Evolutionary conservation across 2,888 invertebrate genomes (phyloP), one percentile per base, ranked within the genome.

Genomic region (Syrphus vitripennis): DNA sequence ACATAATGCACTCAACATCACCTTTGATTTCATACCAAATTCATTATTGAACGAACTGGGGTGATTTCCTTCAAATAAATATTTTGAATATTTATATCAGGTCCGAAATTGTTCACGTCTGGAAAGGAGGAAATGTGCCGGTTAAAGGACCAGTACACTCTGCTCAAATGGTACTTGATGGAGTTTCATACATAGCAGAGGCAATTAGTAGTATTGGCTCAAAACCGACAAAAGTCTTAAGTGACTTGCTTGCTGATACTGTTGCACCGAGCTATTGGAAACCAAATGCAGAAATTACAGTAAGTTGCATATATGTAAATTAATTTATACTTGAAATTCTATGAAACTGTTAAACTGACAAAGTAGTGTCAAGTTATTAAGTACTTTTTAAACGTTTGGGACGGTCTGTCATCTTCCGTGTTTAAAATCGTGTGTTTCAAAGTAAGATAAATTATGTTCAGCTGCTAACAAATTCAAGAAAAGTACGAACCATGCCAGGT

Each of bases 211-310:
- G 93, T 88, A 95, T 95, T 21, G 94, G 95, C 14, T 94, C 95
- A 4, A 95, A 95, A 88, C 96, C 96, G n/a, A 95, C 95, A 3
- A 95, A 95, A 90, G 93, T 94, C 3, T 89, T 97, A 1, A 93
- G 94, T 1, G 91, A 90, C 83, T 96, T 96, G 95, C 94, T 96
- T n/a, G 95, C 96, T 1, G 96, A 97, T 91, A 95, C 95, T 90
- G 90, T 92, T 29, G 96, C 96, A 14, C 97, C 97, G 0, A 94
- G 94, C 42, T 97, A 97, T 91, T 97, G 97, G 97, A 94, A 94
- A 76, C 95, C 96, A 9, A 97, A 97, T 91, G 93, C 95, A 88
- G 95, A 96, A 90, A 96, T 97, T 83, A 94, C 93, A 89, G 96
- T 95, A 91, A 91, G 92, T 90, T 1, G 16, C 7, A 16, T 42